Evolutionary conservation across 2,888 invertebrate genomes (phyloP), one percentile per base, ranked within the genome.

Genomic region (Tetragonisca angustula): DNA sequence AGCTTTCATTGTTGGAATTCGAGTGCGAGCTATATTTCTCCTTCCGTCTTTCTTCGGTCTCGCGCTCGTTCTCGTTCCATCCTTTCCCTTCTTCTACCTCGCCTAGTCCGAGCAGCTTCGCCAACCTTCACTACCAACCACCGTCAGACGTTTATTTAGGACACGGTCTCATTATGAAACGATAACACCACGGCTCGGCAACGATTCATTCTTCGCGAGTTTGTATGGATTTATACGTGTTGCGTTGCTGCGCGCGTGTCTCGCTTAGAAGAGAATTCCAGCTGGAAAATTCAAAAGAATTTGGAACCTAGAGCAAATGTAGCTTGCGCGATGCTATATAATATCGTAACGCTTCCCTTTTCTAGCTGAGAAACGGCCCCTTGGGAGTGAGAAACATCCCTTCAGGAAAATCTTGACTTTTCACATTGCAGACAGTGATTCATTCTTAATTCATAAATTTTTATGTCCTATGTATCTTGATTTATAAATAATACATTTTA

Each of bases 1-100:
- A 89, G 84, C 87, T 86, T 88, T 87, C 81, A 84, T 90, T 88
- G 89, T 90, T 84, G 85, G 73, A 87, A 83, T 87, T 83, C 80
- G 85, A 83, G 85, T 86, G 72, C 80, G 68, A 85, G 79, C 81
- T 77, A 72, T 81, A 74, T 82, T 73, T 65, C 71, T 67, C 21
- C 43, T 65, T 59, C 54, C 50, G 36, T 52, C 50, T 27, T 62
- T 69, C 54, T 54, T 61, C 61, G 15, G 9, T 27, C 5, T 32
- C 68, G 11, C 43, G 9, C 9, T 43, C 43, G 9, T 43, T 43
- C 43, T 36, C 32, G 32, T 32, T 69, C 56, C 49, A 54, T 69
- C 50, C 59, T 61, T 70, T 17, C 9, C 4, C 13, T 9, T 24
- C 61, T 24, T 24, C 24, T 17, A 27, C 43, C 24, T 24, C 61